Evolutionary conservation across 2,888 invertebrate species (phyloP).

Genomic region (Atrina japonica): DNA sequence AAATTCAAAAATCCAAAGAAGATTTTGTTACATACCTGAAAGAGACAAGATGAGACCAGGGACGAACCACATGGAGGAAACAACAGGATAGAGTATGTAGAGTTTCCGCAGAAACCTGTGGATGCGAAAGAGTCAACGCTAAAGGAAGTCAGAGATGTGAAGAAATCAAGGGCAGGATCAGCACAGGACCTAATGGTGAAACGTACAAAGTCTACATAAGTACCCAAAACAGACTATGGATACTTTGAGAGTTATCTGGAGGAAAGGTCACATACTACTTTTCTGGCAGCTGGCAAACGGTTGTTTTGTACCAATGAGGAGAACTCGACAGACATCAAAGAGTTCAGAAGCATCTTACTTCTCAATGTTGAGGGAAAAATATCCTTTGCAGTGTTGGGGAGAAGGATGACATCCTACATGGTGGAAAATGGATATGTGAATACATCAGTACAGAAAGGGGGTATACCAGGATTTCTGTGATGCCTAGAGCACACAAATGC

Average conservation of each 20-base stretch:
- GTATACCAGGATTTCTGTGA: conserved; percentile 25
- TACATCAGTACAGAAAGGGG: conserved; percentile 39
- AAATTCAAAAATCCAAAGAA: too few relatives aligned
- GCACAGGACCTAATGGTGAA: too few relatives aligned
- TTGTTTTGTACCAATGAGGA: conserved; percentile 38
- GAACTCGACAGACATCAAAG: conserved; percentile 32
- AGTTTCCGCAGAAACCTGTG: neutral
- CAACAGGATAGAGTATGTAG: conserved; percentile 15
- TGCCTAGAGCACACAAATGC: too few relatives aligned
- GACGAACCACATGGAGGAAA: conserved; percentile 18
- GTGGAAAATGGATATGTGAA: conserved; percentile 31
- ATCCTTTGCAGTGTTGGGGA: conserved; percentile 45
- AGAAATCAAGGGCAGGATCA: conserved; percentile 29
- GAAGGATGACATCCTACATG: conserved; percentile 36
- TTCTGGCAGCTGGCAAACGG: conserved; percentile 40
- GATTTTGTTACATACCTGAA: conserved; percentile 25
- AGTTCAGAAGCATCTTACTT: conserved; percentile 49
- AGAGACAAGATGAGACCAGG: conserved; percentile 8
- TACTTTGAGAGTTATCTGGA: too few relatives aligned
- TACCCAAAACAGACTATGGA: too few relatives aligned
- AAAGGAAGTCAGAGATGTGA: conserved; percentile 24
- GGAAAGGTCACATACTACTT: neutral
- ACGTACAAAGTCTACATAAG: conserved; percentile 31
- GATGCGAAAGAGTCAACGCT: conserved; percentile 23
- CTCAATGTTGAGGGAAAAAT: conserved; percentile 48